Evolutionary conservation across 2,888 invertebrate species (phyloP), one percentile per base, ranked within the genome.

Genomic region (Drosophila koepferae): DNA sequence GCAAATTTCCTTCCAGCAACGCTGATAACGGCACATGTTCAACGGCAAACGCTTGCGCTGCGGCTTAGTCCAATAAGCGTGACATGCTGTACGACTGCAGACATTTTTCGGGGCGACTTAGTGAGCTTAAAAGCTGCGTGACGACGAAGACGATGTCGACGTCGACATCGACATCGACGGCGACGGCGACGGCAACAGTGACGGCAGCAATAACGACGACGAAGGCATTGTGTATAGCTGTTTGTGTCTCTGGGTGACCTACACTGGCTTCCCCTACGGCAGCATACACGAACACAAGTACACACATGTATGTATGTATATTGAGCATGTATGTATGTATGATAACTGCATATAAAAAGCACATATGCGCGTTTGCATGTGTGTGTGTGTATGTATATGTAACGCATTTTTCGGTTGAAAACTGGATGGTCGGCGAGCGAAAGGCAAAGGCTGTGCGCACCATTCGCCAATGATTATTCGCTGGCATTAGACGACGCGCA

Each of bases 381-480:
- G 31, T 46, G 34, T 58, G 6, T n/a, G 2, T 51, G 1, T 31
- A 5, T 46, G 36, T 79, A 62, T 67, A 71, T 74, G 56, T 68
- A 83, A 89, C 83, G 83, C 84, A 63, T 72, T 82, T 51, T 87
- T 80, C 66, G 68, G 89, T 62, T 60, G 66, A 58, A 55, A 74
- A 70, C 73, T 82, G 81, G 72, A 70, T 80, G 75, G 60, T 64
- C 54, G 69, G 34, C n/a, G 49, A 51, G 58, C 71, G 49, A 38
- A 70, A 83, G 71, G 69, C 84, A 75, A 81, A 80, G 63, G 66
- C 74, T 68, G 81, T 63, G 68, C 74, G 60, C 60, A 77, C 87
- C 51, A 87, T 90, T 90, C 90, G 87, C 80, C 87, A 82, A 84
- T 77, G 90, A 80, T 80, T 64, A 80, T 86, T 87, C 88, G 88